Conservation (phyloP, 2,888 invertebrate species). For the Cotesia congregata region DNA sequence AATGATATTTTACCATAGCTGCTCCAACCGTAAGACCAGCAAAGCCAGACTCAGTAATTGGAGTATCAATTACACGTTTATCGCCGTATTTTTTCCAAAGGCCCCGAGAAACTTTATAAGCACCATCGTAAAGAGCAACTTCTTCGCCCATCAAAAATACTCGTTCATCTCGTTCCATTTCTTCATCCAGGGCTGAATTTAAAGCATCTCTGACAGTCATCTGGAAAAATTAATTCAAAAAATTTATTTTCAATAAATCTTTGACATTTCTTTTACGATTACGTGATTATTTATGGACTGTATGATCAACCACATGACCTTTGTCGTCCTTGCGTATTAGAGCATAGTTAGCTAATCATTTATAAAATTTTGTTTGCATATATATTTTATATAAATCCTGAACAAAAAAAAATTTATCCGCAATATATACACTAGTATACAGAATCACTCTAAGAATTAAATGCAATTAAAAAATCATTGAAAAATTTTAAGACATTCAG, state of each 20-base stretch:
- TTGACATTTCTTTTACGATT: background rate
- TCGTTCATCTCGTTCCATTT: slow-evolving; percentile 92
- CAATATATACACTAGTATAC: slow-evolving; percentile 4
- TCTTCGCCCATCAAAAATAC: slow-evolving; percentile 96
- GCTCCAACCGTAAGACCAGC: slow-evolving; percentile 95
- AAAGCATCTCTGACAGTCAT: slow-evolving; percentile 97
- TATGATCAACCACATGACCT: slow-evolving; percentile 50
- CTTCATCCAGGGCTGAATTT: slow-evolving; percentile 96
- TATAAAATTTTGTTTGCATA: slow-evolving; percentile 14
- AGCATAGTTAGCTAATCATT: slow-evolving; percentile 48
- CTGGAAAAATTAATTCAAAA: slow-evolving; percentile 62
- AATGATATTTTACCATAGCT: slow-evolving; percentile 77
- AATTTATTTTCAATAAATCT: slow-evolving; percentile 13
- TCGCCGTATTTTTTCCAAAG: slow-evolving; percentile 99
- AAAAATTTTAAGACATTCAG: no score
- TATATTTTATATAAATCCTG: background rate
- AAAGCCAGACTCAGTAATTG: slow-evolving; percentile 98
- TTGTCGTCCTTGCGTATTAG: slow-evolving; percentile 49
- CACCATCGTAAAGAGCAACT: slow-evolving; percentile 98
- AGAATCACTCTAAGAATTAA: background rate
- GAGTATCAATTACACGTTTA: slow-evolving; percentile 96
- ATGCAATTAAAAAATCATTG: no score
- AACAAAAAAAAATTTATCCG: background rate
- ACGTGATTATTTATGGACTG: slow-evolving; percentile 5
- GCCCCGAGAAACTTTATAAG: slow-evolving; percentile 94